Percentiles rank a stretch among this genome's conserved stretches.
phyloP scores from a whole-genome alignment of 2,888 invertebrate genomes.

The Andrena minutula region DNA sequence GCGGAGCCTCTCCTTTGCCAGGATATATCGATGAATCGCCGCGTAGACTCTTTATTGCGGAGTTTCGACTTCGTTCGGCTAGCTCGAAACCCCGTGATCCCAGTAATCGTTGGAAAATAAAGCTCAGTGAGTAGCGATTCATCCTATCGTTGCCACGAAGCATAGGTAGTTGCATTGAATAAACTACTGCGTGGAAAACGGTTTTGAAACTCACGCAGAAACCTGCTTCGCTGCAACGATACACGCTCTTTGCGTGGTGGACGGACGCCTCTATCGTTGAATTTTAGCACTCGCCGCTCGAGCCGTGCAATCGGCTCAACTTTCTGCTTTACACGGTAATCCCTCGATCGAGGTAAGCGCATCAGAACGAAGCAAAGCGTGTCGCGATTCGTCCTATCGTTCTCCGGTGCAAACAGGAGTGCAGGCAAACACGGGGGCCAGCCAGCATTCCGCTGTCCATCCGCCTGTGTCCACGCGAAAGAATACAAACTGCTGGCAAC shows the following conservation, averaged over 20 bases:
- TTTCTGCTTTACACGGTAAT: neutral
- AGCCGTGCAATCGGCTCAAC: too few relatives aligned
- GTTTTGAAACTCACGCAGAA: too few relatives aligned
- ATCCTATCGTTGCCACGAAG: neutral
- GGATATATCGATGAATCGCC: neutral
- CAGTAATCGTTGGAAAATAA: neutral
- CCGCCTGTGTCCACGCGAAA: conserved; percentile 3
- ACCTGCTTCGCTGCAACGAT: too few relatives aligned
- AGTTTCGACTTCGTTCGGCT: neutral
- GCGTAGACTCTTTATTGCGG: neutral
- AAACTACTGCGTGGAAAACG: too few relatives aligned
- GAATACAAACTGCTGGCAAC: conserved; percentile 14
- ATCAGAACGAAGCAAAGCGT: neutral
- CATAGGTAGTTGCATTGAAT: neutral
- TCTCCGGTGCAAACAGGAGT: conserved; percentile 11
- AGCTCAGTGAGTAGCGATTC: neutral
- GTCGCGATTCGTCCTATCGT: conserved; percentile 6
- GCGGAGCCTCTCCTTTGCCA: neutral
- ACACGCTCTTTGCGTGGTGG: too few relatives aligned
- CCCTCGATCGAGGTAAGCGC: neutral
- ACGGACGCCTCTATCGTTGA: too few relatives aligned
- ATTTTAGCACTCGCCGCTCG: too few relatives aligned
- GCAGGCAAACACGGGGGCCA: neutral
- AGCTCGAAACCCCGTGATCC: neutral
- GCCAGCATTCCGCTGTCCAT: neutral